These are phyloP conservation scores for Melanotaenia nigrans DNA, from an alignment of 2,797 vertebrate species.

Conservation along the genomic window DNA sequence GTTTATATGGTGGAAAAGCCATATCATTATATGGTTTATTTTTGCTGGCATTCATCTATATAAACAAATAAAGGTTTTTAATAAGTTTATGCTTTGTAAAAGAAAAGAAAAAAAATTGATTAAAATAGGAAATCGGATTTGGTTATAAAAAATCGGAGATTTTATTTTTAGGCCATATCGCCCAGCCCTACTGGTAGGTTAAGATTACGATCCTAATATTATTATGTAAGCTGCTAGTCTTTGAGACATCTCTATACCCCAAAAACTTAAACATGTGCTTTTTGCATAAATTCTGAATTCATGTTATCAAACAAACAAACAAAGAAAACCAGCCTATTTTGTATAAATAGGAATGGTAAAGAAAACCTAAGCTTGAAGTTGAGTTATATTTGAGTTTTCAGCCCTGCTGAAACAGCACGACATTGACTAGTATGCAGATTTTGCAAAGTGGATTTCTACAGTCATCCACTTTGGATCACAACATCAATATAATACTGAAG, in stretches of 20 bases:
- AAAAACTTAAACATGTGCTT: neutral
- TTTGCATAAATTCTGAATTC: neutral
- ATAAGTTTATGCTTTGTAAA: no score
- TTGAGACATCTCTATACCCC: neutral
- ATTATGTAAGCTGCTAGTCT: neutral
- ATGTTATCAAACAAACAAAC: neutral
- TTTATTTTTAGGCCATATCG: no score
- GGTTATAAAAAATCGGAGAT: no score
- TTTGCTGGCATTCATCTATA: no score
- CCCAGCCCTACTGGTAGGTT: no score
- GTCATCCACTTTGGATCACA: slow-evolving; percentile 4
- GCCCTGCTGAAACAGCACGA: slow-evolving; percentile 24
- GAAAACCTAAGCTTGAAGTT: neutral
- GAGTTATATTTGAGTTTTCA: neutral
- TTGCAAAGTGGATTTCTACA: neutral
- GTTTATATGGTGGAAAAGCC: no score
- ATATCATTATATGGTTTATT: no score
- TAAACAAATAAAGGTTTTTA: no score
- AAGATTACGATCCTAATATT: no score
- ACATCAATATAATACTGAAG: neutral
- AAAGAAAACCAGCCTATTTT: neutral
- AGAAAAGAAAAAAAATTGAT: no score
- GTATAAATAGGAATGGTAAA: neutral
- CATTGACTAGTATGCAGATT: slow-evolving; percentile 29
- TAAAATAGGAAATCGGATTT: no score